A percentile compares a stretch with the other conserved stretches of the same genome.
Conservation (phyloP, 2,888 invertebrate species). For the Eueremaeus valkanovi region DNA sequence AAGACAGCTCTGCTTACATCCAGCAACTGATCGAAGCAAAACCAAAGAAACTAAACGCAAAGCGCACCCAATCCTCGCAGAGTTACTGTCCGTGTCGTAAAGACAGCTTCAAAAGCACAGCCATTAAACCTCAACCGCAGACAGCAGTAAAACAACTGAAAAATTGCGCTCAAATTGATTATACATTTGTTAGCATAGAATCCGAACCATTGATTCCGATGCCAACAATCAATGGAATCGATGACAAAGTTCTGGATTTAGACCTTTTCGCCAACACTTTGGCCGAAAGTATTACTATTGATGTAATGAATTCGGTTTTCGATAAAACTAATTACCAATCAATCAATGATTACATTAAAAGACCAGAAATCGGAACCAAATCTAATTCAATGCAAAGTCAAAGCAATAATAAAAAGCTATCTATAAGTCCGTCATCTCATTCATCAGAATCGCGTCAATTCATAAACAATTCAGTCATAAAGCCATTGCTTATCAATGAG, state of each 20-base stretch:
- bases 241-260: conserved; percentile 4
- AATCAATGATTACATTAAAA: background rate
- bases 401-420: conserved; percentile 11
- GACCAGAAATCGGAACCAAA: too few species aligned
- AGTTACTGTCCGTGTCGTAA: conserved; percentile 38
- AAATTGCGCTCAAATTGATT: background rate
- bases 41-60: conserved; percentile 42
- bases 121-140: background rate
- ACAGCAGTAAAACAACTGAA: background rate
- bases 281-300: conserved; percentile 35
- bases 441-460: background rate
- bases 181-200: conserved; percentile 12
- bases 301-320: conserved; percentile 33
- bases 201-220: background rate
- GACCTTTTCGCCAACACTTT: conserved; percentile 30
- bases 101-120: conserved; percentile 9
- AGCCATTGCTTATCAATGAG: background rate
- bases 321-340: conserved; percentile 16
- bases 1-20: conserved; percentile 42
- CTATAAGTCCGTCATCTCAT: background rate
- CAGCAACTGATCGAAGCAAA: conserved; percentile 41
- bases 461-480: conserved; percentile 27
- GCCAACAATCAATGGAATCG: background rate
- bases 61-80: conserved; percentile 31
- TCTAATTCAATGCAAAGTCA: conserved; percentile 10